Evolutionary conservation across 2,113 vertebrate genomes (phyloP).

Genomic region (Alexandromys fortis): DNA sequence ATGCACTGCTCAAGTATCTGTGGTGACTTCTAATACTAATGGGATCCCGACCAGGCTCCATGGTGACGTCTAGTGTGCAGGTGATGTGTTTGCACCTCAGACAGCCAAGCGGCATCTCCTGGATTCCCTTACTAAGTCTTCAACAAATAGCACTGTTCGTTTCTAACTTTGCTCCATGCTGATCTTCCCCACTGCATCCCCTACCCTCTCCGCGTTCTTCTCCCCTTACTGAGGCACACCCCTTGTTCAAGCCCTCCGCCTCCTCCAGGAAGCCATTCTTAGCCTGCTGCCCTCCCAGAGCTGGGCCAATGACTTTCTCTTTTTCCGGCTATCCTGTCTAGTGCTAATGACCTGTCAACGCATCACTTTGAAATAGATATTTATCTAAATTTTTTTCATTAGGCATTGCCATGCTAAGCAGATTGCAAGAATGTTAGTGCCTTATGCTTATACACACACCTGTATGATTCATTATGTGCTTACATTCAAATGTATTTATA

Average conservation of each 20-base stretch:
- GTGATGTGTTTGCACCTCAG: background rate
- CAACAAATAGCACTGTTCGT: background rate
- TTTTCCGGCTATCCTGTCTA: background rate
- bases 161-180: background rate
- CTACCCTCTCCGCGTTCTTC: background rate
- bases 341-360: rapidly evolving
- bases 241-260: background rate
- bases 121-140: rapidly evolving
- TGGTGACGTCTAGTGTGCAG: no score
- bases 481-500: background rate
- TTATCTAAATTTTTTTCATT: background rate
- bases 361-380: background rate
- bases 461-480: no score
- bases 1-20: background rate
- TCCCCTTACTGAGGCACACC: background rate
- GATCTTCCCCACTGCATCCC: background rate
- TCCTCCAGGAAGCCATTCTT: background rate
- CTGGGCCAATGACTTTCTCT: background rate
- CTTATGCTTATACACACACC: background rate
- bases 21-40: background rate
- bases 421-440: background rate
- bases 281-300: rapidly evolving
- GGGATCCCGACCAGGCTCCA: background rate
- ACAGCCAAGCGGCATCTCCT: rapidly evolving
- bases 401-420: background rate